Conservation (phyloP, 1,140 invertebrate genomes). For the Drosophila burlai region DNA sequence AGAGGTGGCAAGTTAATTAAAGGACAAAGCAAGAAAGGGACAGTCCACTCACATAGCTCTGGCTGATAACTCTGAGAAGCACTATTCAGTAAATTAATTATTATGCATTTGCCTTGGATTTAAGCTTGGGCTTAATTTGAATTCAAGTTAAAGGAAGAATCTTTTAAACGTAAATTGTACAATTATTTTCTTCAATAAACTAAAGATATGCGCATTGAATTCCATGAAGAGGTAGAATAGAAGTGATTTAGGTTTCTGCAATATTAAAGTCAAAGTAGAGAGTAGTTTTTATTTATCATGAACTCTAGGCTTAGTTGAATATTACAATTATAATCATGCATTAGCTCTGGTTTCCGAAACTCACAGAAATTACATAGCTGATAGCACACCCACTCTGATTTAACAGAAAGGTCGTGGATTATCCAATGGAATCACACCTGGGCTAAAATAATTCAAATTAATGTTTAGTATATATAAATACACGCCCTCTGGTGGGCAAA, state of each 20-base stretch:
- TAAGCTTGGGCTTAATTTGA: background rate
- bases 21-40: conserved; percentile 1
- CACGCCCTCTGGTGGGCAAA: background rate
- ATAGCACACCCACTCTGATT: background rate
- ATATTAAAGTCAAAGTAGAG: too few relatives aligned
- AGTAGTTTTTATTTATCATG: background rate
- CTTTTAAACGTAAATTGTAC: background rate
- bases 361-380: background rate
- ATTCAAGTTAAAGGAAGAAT: background rate
- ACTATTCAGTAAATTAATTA: conserved; percentile 11
- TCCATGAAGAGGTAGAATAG: background rate
- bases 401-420: background rate
- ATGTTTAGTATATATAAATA: background rate
- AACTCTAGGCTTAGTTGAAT: background rate
- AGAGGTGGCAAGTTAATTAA: conserved; percentile 13
- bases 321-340: background rate
- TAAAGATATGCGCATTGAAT: background rate
- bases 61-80: background rate
- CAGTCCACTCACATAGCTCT: background rate
- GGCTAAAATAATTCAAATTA: background rate
- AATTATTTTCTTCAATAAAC: background rate
- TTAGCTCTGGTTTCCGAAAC: background rate
- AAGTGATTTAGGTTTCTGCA: too few relatives aligned
- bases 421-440: background rate
- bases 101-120: background rate